phyloP scores from a whole-genome alignment of 2,888 invertebrate genomes.

The Sphaeridia pumilis region DNA sequence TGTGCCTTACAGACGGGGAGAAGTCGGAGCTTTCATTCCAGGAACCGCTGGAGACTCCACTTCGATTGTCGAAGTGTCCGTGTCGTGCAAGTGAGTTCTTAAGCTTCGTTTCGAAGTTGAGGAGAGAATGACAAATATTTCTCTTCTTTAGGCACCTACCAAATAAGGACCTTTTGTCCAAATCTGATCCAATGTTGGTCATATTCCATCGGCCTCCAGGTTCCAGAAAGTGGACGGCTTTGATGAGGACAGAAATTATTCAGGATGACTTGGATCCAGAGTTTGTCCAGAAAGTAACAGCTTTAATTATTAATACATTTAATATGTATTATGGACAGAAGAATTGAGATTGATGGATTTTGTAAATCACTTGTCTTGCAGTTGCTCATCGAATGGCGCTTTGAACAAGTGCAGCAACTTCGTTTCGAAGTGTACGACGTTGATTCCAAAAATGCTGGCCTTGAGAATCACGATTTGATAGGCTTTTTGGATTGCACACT shows the following conservation, averaged over 20 bases:
- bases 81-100: constrained; percentile 39
- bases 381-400: constrained; percentile 41
- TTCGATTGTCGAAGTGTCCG: constrained; percentile 40
- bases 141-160: constrained; percentile 40
- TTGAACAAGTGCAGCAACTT: constrained; percentile 48
- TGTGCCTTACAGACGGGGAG: neutral
- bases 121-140: neutral
- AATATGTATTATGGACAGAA: no score
- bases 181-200: constrained; percentile 47
- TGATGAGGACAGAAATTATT: constrained; percentile 42
- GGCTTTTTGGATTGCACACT: constrained; percentile 42
- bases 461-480: constrained; percentile 43
- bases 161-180: constrained; percentile 45
- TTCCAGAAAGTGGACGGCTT: constrained; percentile 38
- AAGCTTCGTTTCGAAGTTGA: neutral
- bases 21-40: constrained; percentile 24
- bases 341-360: no score
- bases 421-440: constrained; percentile 44
- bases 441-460: constrained; percentile 38
- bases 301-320: no score
- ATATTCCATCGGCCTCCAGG: constrained; percentile 39
- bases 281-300: constrained; percentile 44
- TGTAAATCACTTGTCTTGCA: no score
- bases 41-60: constrained; percentile 39
- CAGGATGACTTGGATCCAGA: constrained; percentile 43